Evolutionary conservation across 2,888 invertebrate species (phyloP).

Genomic region (Pyralis farinalis): DNA sequence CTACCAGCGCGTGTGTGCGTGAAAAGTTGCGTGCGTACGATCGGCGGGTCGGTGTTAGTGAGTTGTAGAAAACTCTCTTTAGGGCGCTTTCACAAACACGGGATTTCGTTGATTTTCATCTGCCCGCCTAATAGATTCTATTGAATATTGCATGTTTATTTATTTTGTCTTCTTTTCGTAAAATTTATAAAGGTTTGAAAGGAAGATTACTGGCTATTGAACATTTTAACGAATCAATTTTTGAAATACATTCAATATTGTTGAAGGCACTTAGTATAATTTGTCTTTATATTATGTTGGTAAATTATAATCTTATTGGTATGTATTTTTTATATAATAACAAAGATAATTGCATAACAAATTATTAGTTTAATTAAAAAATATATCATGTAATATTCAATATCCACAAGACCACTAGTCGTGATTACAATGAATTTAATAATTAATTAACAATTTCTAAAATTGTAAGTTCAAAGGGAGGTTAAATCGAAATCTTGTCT

Average conservation of each 20-base stretch:
- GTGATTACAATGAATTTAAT: not conserved
- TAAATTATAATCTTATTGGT: too few species aligned
- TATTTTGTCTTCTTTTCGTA: not conserved
- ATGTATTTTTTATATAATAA: too few species aligned
- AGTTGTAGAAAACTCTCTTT: constrained; percentile 77
- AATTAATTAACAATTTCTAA: constrained; percentile 5
- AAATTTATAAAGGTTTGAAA: not conserved
- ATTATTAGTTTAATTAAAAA: too few species aligned
- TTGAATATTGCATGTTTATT: constrained; percentile 34
- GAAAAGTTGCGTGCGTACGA: constrained; percentile 69
- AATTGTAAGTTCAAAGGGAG: constrained; percentile 3
- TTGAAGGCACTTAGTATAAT: too few species aligned
- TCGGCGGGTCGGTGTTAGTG: constrained; percentile 65
- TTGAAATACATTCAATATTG: too few species aligned
- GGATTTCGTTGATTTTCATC: constrained; percentile 57
- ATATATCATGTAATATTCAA: too few species aligned
- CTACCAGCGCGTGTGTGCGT: constrained; percentile 65
- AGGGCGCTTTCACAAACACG: constrained; percentile 66
- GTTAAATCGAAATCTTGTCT: constrained; percentile 29
- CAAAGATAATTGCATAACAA: too few species aligned
- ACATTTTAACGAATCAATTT: too few species aligned
- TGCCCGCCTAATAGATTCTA: constrained; percentile 41
- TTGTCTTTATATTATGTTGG: too few species aligned
- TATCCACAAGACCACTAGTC: not conserved
- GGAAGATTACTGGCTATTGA: not conserved